Conservation (phyloP, 2,797 vertebrate species). For the Adrianichthys oophorus region DNA sequence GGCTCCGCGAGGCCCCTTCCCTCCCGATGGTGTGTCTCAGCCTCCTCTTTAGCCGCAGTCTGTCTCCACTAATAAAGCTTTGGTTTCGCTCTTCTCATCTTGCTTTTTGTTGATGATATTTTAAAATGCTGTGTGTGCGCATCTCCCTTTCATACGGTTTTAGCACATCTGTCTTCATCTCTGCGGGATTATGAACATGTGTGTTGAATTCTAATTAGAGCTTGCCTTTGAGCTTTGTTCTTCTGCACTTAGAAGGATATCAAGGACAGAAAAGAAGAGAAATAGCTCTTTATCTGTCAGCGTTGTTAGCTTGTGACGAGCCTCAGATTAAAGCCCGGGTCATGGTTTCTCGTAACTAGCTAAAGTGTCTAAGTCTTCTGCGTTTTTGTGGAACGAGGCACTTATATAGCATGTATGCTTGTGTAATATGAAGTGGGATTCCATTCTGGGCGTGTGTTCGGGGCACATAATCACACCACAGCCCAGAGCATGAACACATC, state of each 20-base stretch:
- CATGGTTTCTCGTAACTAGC: slow-evolving; percentile 11
- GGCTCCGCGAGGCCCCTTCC: slow-evolving; percentile 28
- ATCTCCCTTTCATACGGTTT: slow-evolving; percentile 47
- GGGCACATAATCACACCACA: slow-evolving; percentile 54
- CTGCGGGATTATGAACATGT: slow-evolving; percentile 30
- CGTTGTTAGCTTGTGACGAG: slow-evolving; percentile 13
- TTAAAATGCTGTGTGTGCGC: slow-evolving; percentile 26
- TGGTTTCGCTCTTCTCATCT: slow-evolving; percentile 61
- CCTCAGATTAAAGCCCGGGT: slow-evolving; percentile 23
- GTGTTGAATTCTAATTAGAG: slow-evolving; percentile 51
- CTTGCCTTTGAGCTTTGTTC: slow-evolving; percentile 14
- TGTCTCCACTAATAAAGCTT: slow-evolving; percentile 51
- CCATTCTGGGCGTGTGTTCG: slow-evolving; percentile 65
- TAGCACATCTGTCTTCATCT: slow-evolving; percentile 55
- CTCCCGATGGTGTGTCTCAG: slow-evolving; percentile 53
- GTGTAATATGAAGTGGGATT: slow-evolving; percentile 43
- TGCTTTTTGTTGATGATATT: slow-evolving; percentile 45
- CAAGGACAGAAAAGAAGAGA: not conserved
- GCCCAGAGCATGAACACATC: slow-evolving; percentile 72
- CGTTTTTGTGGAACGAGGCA: slow-evolving; percentile 8
- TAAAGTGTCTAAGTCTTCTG: not conserved
- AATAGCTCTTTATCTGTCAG: slow-evolving; percentile 6
- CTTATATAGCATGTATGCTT: slow-evolving; percentile 16
- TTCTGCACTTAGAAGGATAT: slow-evolving; percentile 9
- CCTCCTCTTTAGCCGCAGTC: slow-evolving; percentile 48